Base-by-base conservation (phyloP, 2,797 vertebrate genomes). In the Bovichtus variegatus region DNA sequence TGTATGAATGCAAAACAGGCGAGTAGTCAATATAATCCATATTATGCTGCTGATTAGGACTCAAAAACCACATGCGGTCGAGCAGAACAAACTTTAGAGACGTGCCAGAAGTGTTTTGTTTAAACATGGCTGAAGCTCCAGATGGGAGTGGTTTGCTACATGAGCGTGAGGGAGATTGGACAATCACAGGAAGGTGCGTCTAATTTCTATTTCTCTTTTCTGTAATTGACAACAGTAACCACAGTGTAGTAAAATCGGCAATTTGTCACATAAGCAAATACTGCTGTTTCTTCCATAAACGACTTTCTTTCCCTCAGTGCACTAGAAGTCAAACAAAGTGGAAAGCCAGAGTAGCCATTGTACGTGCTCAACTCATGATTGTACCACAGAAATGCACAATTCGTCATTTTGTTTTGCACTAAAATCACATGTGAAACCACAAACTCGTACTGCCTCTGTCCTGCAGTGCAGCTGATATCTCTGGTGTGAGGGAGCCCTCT, bases 401-500 rank as follows among this genome's bases (percentile, higher is more conserved):
- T 66, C 31, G 59, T 59, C 21, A 27, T 68, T 74, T 80, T 18
- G 69, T n/a, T n/a, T 25, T 68, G 65, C 43, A 2, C 1, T 60
- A 15, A 51, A 68, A 84, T 65, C 60, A 23, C 68, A 34, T 44
- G 72, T 63, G 47, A 61, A 58, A 27, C 72, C 62, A 55, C 62
- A 63, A 27, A 41, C 58, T 63, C 1, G 40, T 8, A 5, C 9
- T 9, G 31, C 13, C 31, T 31, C 23, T 16, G 58, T 0, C 5
- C 19, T 43, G 65, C 43, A 2, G 38, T 15, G 49, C n/a, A 34
- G 57, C 51, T 27, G 31, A 0, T 0, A 0, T 43, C 12, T 68
- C 11, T 60, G 57, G 63, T 23, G 64, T 3, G 29, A 79, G 58
- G 69, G 85, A 16, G 82, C 83, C 89, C 76, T 43, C 87, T 85